phyloP scores from a whole-genome alignment of 2,113 vertebrate genomes.

The Tapirus terrestris region DNA sequence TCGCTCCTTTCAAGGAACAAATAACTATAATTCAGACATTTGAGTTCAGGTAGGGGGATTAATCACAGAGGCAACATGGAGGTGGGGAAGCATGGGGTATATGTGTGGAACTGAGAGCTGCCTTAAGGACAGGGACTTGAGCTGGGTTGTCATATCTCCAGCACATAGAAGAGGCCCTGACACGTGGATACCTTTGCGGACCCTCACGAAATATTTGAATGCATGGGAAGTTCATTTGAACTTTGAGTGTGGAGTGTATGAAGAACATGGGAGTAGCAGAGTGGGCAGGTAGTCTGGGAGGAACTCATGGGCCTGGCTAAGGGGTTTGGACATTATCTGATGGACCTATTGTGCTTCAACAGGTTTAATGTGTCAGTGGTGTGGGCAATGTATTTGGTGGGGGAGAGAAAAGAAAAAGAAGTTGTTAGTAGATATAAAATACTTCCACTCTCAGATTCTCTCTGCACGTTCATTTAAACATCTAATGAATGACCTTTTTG shows the following conservation, averaged over 20 bases:
- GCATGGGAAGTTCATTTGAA: background rate
- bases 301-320: background rate
- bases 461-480: constrained; percentile 3
- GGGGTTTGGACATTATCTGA: background rate
- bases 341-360: background rate
- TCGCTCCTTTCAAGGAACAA: background rate
- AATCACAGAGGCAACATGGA: background rate
- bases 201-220: background rate
- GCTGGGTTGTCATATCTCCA: background rate
- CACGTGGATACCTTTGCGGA: background rate
- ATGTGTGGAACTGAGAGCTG: background rate
- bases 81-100: background rate
- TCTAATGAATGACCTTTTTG: background rate
- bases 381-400: background rate
- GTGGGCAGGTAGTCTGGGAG: background rate
- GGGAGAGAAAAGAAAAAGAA: constrained; percentile 30
- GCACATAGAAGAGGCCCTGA: background rate
- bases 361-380: background rate
- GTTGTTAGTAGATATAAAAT: background rate
- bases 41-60: background rate
- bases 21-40: constrained; percentile 4
- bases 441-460: background rate
- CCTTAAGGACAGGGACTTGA: background rate
- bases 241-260: background rate
- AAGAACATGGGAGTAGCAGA: background rate